Base-by-base conservation (phyloP, 2,888 invertebrate species). In the Cheilosia scutellata region DNA sequence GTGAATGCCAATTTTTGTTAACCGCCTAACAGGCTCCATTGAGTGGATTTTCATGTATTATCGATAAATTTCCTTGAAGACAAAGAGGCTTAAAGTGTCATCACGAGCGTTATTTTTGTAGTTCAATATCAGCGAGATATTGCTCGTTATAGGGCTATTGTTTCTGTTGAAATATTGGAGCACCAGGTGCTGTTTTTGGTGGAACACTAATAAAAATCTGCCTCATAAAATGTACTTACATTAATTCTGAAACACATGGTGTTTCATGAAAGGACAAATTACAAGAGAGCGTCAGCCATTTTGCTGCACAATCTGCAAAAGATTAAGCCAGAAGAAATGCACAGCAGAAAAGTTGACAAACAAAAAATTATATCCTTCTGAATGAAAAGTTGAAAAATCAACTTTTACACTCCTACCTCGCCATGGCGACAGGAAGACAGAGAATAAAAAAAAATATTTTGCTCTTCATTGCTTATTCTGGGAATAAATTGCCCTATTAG, bases 401-500 rank as follows among this genome's bases (percentile, higher is more conserved):
- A 58, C 37, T 55, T 7, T 11, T 16, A 44, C 27, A 25, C 53
- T 49, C 37, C 20, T 20, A 4, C 2, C 27, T 27, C 5, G 33
- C 11, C 20, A 31, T 71, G 20, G 20, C 71, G n/a, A n/a, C n/a
- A n/a, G n/a, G n/a, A n/a, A n/a, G n/a, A n/a, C n/a, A n/a, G n/a
- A n/a, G n/a, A n/a, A n/a, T n/a, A n/a, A n/a, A n/a, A n/a, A n/a
- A n/a, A n/a, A n/a, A n/a, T n/a, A 78, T 63, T 79, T 72, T 16
- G 71, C 44, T 72, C 65, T 51, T 65, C 65, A 79, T 72, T 79
- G 78, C 78, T 65, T 79, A 60, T 79, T 79, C 71, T 71, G 72
- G 72, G 72, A 79, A 79, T 71, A 79, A 72, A 79, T 79, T 79
- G 78, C 78, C 78, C 78, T 79, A 71, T 79, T 79, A 79, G 78